Percentiles rank a stretch among this genome's conserved stretches.
Evolutionary conservation across 2,888 invertebrate species (phyloP).

Genomic region (Bhutanitis thaidina): DNA sequence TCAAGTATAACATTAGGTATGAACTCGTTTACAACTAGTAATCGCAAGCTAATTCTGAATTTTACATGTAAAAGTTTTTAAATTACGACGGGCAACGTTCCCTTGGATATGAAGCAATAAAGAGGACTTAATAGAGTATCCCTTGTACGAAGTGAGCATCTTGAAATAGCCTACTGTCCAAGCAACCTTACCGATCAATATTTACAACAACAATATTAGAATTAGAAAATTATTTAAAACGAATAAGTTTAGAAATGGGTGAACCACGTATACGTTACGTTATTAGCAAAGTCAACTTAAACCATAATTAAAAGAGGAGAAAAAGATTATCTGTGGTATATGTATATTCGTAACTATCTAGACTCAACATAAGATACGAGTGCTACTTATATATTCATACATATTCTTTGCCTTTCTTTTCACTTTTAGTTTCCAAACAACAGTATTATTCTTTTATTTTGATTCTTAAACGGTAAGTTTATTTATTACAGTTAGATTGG

Average conservation of each 20-base stretch:
- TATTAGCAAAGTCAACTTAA: too few relatives aligned
- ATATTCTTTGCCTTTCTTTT: not conserved
- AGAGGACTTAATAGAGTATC: slow-evolving; percentile 74
- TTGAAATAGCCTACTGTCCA: slow-evolving; percentile 67
- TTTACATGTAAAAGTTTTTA: slow-evolving; percentile 60
- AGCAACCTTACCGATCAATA: slow-evolving; percentile 66
- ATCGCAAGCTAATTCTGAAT: slow-evolving; percentile 70
- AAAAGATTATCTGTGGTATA: not conserved
- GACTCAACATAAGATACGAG: not conserved
- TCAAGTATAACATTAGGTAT: slow-evolving; percentile 34
- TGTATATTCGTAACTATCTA: not conserved
- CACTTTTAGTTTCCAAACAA: not conserved
- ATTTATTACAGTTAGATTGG: not conserved
- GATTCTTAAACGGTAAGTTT: not conserved
- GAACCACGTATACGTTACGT: slow-evolving; percentile 17
- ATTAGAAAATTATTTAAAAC: slow-evolving; percentile 33
- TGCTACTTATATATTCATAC: slow-evolving; percentile 1
- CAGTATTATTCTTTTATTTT: not conserved
- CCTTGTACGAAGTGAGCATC: slow-evolving; percentile 77
- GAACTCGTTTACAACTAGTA: slow-evolving; percentile 57
- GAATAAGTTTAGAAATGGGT: not conserved
- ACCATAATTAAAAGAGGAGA: not conserved
- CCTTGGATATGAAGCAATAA: slow-evolving; percentile 68
- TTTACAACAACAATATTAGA: slow-evolving; percentile 64
- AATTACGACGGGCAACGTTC: slow-evolving; percentile 53